Evolutionary conservation across 1,140 invertebrate genomes (phyloP).

Genomic region (Chrysoperla carnea): DNA sequence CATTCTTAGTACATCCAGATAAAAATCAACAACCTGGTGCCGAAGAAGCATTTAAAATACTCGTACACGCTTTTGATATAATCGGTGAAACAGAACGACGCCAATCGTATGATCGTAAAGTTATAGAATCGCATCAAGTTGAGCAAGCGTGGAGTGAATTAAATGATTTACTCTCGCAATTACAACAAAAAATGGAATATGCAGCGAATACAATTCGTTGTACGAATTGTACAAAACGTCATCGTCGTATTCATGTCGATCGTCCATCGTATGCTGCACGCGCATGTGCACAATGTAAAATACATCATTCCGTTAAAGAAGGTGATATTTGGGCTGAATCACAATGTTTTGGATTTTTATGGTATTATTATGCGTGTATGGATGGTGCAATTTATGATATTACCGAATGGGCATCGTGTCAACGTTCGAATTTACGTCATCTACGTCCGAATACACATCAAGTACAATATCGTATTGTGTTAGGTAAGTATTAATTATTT

Average conservation of each 20-base stretch:
- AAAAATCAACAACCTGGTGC: slow-evolving; percentile 88
- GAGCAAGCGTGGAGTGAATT: slow-evolving; percentile 72
- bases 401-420: slow-evolving; percentile 88
- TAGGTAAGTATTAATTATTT: slow-evolving; percentile 28
- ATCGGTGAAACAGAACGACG: slow-evolving; percentile 78
- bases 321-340: slow-evolving; percentile 94
- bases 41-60: slow-evolving; percentile 90
- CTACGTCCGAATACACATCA: slow-evolving; percentile 72
- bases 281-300: slow-evolving; percentile 77
- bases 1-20: slow-evolving; percentile 85
- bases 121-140: slow-evolving; percentile 55
- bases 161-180: slow-evolving; percentile 60
- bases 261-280: slow-evolving; percentile 77
- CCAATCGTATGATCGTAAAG: slow-evolving; percentile 49
- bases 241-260: slow-evolving; percentile 66
- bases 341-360: slow-evolving; percentile 66
- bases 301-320: slow-evolving; percentile 80
- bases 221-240: slow-evolving; percentile 78
- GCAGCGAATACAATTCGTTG: slow-evolving; percentile 79
- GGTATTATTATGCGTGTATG: slow-evolving; percentile 94
- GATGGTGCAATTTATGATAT: slow-evolving; percentile 87
- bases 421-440: slow-evolving; percentile 64
- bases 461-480: slow-evolving; percentile 82
- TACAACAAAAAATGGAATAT: slow-evolving; percentile 87
- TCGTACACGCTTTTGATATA: slow-evolving; percentile 85